Conservation (phyloP, 1,140 invertebrate genomes). For the Apocrypta bakeri region DNA sequence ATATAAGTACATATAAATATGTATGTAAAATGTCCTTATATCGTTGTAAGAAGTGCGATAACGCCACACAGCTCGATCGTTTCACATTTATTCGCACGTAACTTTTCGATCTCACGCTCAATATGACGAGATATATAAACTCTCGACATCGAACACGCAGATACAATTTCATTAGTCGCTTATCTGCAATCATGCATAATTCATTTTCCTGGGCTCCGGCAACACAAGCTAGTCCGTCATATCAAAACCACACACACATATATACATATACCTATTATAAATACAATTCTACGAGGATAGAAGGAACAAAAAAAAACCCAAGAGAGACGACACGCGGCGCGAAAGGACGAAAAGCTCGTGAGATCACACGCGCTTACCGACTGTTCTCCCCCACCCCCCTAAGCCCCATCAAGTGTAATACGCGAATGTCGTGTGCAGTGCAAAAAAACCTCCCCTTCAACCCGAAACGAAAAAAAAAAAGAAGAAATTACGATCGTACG, state of each 20-base stretch:
- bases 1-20: conserved; percentile 28
- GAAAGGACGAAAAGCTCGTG: not conserved
- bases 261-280: not conserved
- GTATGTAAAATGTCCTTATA: conserved; percentile 38
- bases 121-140: not conserved
- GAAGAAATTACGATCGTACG: not conserved
- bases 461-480: not conserved
- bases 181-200: conserved; percentile 32
- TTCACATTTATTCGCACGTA: not conserved
- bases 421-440: not conserved
- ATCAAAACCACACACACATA: conserved; percentile 40
- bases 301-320: conserved; percentile 8
- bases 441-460: not conserved
- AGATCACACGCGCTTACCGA: conserved; percentile 29
- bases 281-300: not conserved
- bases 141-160: not conserved
- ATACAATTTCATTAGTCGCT: not conserved
- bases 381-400: too few species aligned
- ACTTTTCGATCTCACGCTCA: not conserved
- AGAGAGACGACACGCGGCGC: not conserved
- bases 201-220: conserved; percentile 42
- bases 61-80: not conserved
- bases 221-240: conserved; percentile 44
- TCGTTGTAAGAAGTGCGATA: not conserved
- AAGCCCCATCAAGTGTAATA: not conserved